Conservation (phyloP, 2,888 invertebrate species). For the Andrena bicolor region DNA sequence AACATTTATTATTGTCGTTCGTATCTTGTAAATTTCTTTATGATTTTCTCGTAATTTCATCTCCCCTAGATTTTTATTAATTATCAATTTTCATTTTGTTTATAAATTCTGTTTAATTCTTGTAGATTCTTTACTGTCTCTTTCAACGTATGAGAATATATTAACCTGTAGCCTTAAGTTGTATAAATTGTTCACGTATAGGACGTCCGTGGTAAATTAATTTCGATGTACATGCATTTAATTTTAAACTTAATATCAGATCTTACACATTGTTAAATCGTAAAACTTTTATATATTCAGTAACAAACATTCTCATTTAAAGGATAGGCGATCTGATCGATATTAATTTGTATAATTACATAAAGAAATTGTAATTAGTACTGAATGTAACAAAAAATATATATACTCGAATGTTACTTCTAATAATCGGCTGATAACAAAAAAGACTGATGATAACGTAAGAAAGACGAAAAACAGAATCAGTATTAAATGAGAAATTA, state of each 20-base stretch:
- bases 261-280: slow-evolving; percentile 44
- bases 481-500: slow-evolving; percentile 55
- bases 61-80: neutral
- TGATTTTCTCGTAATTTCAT: neutral
- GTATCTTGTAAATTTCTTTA: slow-evolving; percentile 1
- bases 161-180: slow-evolving; percentile 28
- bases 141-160: slow-evolving; percentile 10
- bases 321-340: slow-evolving; percentile 15
- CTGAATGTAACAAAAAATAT: slow-evolving; percentile 1
- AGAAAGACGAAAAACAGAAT: slow-evolving; percentile 34
- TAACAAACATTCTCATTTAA: slow-evolving; percentile 52
- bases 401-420: slow-evolving; percentile 26
- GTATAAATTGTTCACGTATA: slow-evolving; percentile 39
- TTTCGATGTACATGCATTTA: slow-evolving; percentile 42
- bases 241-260: slow-evolving; percentile 33
- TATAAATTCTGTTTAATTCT: neutral
- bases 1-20: neutral
- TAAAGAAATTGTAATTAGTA: slow-evolving; percentile 20
- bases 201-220: slow-evolving; percentile 37
- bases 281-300: slow-evolving; percentile 36
- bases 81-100: neutral
- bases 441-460: slow-evolving; percentile 48
- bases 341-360: slow-evolving; percentile 27
- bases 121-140: neutral
- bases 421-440: slow-evolving; percentile 43